A percentile compares a stretch with the other conserved stretches of the same genome.
phyloP scores from a whole-genome alignment of 2,888 invertebrate species.

The Aromia moschata region DNA sequence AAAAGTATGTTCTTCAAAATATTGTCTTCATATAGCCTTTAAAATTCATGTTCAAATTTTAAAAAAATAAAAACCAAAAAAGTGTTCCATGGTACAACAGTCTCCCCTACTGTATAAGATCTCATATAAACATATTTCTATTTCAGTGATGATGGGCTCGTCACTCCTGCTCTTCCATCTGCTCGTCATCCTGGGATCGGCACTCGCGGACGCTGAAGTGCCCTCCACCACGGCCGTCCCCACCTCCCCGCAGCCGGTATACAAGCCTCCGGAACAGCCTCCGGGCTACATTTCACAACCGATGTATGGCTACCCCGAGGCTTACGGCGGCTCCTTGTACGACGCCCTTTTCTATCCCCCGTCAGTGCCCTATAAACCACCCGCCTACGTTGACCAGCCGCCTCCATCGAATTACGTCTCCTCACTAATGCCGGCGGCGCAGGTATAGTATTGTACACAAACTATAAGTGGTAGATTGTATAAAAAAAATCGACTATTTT shows the following conservation, averaged over 20 bases:
- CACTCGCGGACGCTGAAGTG: neutral
- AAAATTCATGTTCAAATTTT: no score
- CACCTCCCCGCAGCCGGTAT: constrained; percentile 7
- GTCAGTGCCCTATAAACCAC: neutral
- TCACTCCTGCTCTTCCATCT: neutral
- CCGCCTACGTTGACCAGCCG: neutral
- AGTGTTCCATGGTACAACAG: no score
- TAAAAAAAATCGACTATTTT: no score
- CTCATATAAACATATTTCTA: no score
- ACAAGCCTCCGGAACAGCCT: constrained; percentile 6
- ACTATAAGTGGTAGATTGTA: no score
- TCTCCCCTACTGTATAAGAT: no score
- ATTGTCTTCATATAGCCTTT: no score
- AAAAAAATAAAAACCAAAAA: no score
- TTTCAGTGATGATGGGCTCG: no score
- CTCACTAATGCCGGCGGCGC: constrained; percentile 33
- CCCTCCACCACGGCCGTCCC: neutral
- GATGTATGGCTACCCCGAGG: constrained; percentile 7
- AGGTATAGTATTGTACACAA: constrained; percentile 39
- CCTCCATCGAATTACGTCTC: constrained; percentile 27
- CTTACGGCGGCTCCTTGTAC: constrained; percentile 5
- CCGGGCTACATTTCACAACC: constrained; percentile 4
- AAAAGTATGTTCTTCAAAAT: no score
- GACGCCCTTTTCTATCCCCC: constrained; percentile 11
- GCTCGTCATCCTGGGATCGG: neutral